Evolutionary conservation across 2,113 vertebrate genomes (phyloP).

Genomic region (Phycodurus eques): DNA sequence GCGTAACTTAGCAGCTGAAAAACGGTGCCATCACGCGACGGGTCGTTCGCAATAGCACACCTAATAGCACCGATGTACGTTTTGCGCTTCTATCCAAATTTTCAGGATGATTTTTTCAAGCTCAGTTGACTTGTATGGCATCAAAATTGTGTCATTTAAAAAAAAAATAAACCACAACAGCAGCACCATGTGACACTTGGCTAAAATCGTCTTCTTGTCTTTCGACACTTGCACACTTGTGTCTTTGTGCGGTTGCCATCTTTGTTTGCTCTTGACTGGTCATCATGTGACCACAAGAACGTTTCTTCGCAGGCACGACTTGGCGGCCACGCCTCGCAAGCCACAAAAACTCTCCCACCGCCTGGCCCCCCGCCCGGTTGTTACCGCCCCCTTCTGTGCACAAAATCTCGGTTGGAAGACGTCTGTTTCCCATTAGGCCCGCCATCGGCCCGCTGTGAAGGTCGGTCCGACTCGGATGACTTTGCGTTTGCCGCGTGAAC

Average conservation of each 20-base stretch:
- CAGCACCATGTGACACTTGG: background rate
- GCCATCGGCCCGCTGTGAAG: background rate
- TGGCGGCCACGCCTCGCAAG: no score
- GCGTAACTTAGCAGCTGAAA: background rate
- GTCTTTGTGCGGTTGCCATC: background rate
- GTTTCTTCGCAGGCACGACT: no score
- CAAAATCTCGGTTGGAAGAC: background rate
- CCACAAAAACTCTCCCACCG: no score
- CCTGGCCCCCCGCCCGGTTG: background rate
- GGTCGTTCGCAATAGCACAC: no score
- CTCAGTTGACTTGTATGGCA: no score
- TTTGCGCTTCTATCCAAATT: no score
- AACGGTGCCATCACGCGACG: no score
- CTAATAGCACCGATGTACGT: no score
- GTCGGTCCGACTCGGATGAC: background rate
- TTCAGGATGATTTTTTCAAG: no score
- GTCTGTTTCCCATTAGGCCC: background rate
- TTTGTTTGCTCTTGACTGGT: background rate
- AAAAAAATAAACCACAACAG: no score
- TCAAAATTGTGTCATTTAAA: no score
- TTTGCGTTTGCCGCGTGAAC: background rate
- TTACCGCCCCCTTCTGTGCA: no score
- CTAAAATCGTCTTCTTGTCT: background rate
- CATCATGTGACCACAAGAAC: background rate
- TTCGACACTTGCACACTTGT: background rate